Base-by-base conservation (phyloP, 2,797 vertebrate species). In the Hemibagrus guttatus region DNA sequence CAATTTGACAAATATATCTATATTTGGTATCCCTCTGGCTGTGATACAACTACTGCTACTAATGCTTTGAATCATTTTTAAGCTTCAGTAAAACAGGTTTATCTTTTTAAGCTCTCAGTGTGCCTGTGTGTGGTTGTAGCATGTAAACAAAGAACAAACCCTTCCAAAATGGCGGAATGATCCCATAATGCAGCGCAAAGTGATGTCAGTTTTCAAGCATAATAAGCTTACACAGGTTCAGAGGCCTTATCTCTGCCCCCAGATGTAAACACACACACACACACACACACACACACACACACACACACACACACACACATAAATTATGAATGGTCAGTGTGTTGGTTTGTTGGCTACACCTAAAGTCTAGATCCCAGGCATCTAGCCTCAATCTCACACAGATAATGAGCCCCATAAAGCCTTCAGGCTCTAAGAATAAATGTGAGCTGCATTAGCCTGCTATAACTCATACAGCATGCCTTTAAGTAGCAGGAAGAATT, bases 381-480 rank as follows among this genome's bases (percentile, higher is more conserved):
- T 96, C 95, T 96, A 98, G 96, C 96, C 97, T 96, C 95, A 96
- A 95, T 95, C 96, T 96, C 97, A 97, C 97, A 97, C 97, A 97
- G 97, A 98, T 98, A 98, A 99, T 99, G 97, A 98, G 97, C 96
- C 97, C 95, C 97, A 97, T 99, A 99, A 99, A 99, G 96, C 97
- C 91, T 97, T 99, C 97, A 97, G 93, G 96, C 91, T 88, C 96
- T 95, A 97, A 98, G 97, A 97, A 98, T 97, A 96, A 97, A 98
- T 97, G 97, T 95, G 96, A 95, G 96, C 96, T 94, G 95, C 95
- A 96, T 97, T 96, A 96, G 92, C 96, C 95, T 93, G 95, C 96
- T 95, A 95, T 98, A 97, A 98, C 97, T 99, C 97, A 98, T 96
- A 97, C 64, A 16, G 68, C 94, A 96, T 97, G 95, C 95, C 96